These are phyloP conservation scores for Scylla paramamosain DNA, from an alignment of 1,140 invertebrate genomes.

Conservation along the genomic window DNA sequence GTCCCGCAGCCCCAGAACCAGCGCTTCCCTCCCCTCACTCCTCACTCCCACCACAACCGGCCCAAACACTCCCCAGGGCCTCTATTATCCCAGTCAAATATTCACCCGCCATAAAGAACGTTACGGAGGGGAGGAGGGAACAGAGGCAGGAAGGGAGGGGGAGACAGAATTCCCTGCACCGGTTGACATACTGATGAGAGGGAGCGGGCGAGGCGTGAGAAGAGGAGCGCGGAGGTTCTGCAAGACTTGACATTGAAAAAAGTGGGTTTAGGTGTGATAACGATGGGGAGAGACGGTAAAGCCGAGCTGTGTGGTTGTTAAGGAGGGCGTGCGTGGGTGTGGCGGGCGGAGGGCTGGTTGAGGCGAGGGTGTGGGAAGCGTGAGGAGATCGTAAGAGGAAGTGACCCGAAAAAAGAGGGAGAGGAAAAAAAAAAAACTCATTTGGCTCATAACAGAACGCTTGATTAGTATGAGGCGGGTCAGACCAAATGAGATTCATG, in stretches of 20 bases:
- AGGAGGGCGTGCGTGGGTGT: background rate
- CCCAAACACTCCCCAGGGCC: constrained; percentile 5
- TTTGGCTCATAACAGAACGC: background rate
- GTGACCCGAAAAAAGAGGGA: background rate
- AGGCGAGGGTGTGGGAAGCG: background rate
- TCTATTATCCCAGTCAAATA: constrained; percentile 5
- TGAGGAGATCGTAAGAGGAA: background rate
- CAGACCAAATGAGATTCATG: background rate
- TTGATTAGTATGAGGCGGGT: background rate
- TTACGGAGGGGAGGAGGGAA: background rate
- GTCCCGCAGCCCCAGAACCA: background rate
- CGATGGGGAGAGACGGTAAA: background rate
- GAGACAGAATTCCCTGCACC: background rate
- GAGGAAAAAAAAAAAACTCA: background rate
- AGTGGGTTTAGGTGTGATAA: background rate
- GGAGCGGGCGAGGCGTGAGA: background rate
- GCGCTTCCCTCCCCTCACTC: background rate
- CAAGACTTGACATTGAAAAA: background rate
- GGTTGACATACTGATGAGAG: background rate
- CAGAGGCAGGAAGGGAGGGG: background rate
- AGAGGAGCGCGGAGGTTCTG: background rate
- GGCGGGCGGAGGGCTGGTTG: background rate
- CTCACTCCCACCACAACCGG: background rate
- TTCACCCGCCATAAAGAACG: constrained; percentile 12
- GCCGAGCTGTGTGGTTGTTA: background rate